Conservation (phyloP, 1,140 invertebrate genomes). For the Drosophila pallidifrons region DNA sequence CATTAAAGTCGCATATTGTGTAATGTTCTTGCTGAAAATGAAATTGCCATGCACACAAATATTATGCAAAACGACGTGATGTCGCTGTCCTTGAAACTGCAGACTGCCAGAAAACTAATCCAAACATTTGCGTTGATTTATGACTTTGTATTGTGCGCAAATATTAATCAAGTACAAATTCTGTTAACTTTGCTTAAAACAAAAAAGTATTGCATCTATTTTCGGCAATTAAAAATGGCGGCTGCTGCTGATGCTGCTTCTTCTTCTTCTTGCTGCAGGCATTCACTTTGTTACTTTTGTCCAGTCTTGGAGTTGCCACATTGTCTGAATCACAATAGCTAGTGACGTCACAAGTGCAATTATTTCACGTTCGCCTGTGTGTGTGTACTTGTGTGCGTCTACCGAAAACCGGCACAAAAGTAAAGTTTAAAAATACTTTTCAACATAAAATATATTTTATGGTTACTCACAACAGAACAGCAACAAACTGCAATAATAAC, state of each 20-base stretch:
- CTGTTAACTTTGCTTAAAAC: too few species aligned
- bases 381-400: slow-evolving; percentile 6
- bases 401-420: slow-evolving; percentile 28
- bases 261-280: not conserved
- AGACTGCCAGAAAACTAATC: not conserved
- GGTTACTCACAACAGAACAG: slow-evolving; percentile 37
- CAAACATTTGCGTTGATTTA: slow-evolving; percentile 12
- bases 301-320: slow-evolving; percentile 10
- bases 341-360: slow-evolving; percentile 14
- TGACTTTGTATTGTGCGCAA: not conserved
- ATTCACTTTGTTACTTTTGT: not conserved
- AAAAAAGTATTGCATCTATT: not conserved
- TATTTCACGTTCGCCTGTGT: slow-evolving; percentile 6
- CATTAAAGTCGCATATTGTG: slow-evolving; percentile 69
- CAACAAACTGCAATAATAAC: slow-evolving; percentile 38
- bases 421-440: slow-evolving; percentile 65
- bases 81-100: slow-evolving; percentile 19
- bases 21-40: slow-evolving; percentile 55
- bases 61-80: slow-evolving; percentile 19
- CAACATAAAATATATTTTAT: slow-evolving; percentile 62
- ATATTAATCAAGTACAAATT: not conserved
- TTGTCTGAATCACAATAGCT: not conserved
- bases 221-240: slow-evolving; percentile 7
- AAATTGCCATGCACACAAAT: slow-evolving; percentile 54
- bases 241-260: not conserved